Conservation (phyloP, 2,113 vertebrate genomes). For the Perccottus glenii region DNA sequence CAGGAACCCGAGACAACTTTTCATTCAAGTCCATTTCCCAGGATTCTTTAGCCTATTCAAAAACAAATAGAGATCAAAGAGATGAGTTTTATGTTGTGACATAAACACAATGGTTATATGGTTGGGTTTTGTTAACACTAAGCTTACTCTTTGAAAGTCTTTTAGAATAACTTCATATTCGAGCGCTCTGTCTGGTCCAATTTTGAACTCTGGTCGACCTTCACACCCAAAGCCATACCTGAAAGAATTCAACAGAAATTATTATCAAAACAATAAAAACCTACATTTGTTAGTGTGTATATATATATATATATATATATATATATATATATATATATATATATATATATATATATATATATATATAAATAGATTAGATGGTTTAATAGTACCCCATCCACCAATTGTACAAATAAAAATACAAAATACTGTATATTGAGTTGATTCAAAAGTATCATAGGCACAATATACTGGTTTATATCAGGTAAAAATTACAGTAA, state of each 20-base stretch:
- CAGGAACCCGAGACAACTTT: conserved; percentile 85
- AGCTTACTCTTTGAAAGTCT: conserved; percentile 91
- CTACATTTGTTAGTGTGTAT: neutral
- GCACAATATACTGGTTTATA: too few species aligned
- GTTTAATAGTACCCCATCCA: too few species aligned
- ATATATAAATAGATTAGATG: too few species aligned
- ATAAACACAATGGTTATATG: conserved; percentile 10
- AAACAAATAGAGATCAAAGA: neutral
- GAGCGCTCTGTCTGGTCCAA: conserved; percentile 88
- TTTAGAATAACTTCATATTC: conserved; percentile 92
- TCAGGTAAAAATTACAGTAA: too few species aligned
- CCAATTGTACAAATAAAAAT: too few species aligned
- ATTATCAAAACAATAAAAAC: neutral
- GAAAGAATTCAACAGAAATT: conserved; percentile 4
- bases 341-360: too few species aligned
- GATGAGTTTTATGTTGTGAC: neutral
- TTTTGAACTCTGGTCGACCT: conserved; percentile 85
- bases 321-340: too few species aligned
- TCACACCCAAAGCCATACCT: conserved; percentile 93
- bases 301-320: too few species aligned
- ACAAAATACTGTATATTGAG: too few species aligned
- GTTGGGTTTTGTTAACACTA: neutral
- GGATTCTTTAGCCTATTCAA: conserved; percentile 89
- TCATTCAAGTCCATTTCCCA: conserved; percentile 98
- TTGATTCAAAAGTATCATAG: too few species aligned